Evolutionary conservation across 2,113 vertebrate genomes (phyloP).

Genomic region (Tychaedon coryphoeus): DNA sequence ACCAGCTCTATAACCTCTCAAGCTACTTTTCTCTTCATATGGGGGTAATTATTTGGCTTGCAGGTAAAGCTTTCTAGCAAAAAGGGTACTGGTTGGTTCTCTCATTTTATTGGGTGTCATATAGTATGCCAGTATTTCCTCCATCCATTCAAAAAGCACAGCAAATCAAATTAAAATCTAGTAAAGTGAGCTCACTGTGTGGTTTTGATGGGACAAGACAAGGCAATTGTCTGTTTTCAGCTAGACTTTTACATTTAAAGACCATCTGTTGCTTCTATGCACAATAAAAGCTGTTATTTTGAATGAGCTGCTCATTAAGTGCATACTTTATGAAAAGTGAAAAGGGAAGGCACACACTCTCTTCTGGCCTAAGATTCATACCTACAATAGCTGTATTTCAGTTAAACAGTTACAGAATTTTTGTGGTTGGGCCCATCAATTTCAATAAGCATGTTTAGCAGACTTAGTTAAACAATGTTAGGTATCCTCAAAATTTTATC

Average conservation of each 20-base stretch:
- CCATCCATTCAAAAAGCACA: background rate
- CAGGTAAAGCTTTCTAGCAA: background rate
- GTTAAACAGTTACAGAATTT: background rate
- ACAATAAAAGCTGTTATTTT: background rate
- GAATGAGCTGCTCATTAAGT: background rate
- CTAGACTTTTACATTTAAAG: background rate
- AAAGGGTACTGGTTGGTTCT: background rate
- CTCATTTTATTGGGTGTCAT: background rate
- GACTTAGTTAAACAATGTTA: background rate
- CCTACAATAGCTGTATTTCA: background rate
- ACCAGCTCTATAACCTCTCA: background rate
- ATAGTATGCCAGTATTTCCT: background rate
- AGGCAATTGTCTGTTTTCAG: background rate
- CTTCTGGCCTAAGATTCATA: background rate
- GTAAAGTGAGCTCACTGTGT: background rate
- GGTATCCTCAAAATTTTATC: background rate
- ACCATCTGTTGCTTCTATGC: background rate
- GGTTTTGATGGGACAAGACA: background rate
- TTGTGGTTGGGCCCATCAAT: background rate
- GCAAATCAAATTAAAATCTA: background rate
- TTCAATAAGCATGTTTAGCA: background rate
- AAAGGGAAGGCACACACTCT: background rate
- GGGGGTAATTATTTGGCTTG: background rate
- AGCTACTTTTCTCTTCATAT: background rate
- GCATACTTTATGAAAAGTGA: background rate